Conservation (phyloP, 2,797 vertebrate species). For the Channa striata region DNA sequence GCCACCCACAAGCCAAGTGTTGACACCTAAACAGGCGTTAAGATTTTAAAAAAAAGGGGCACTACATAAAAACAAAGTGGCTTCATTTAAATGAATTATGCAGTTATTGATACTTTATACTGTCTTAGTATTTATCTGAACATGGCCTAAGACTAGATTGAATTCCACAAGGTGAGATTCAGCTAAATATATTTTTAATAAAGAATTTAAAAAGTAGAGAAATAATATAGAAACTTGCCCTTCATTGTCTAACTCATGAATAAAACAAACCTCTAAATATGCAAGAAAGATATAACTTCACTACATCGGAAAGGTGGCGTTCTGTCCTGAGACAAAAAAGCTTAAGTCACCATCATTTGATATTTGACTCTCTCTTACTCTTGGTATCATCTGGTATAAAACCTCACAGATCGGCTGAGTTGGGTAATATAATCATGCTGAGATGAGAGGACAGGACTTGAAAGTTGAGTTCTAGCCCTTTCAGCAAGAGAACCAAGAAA, state of each 20-base stretch:
- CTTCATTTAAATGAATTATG: too few relatives aligned
- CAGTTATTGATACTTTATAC: too few relatives aligned
- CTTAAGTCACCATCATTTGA: conserved; percentile 2
- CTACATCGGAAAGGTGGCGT: background rate
- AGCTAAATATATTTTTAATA: too few relatives aligned
- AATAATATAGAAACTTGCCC: background rate
- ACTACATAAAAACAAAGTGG: too few relatives aligned
- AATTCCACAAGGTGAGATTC: background rate
- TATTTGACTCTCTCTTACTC: conserved; percentile 1
- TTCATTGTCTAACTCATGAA: background rate
- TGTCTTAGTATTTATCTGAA: too few relatives aligned
- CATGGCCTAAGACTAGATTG: background rate
- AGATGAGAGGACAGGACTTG: conserved; percentile 1
- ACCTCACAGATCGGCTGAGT: background rate
- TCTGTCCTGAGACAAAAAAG: conserved; percentile 3
- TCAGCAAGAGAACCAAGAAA: background rate
- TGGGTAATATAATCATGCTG: conserved; percentile 6
- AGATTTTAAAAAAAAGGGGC: too few relatives aligned
- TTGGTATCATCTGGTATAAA: conserved; percentile 1
- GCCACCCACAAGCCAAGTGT: background rate
- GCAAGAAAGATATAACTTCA: background rate
- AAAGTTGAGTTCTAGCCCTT: background rate
- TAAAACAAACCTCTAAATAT: background rate
- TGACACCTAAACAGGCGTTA: background rate
- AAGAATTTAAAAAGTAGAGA: too few relatives aligned